phyloP scores from a whole-genome alignment of 64 coral and sea anemone species.

The Catalaphyllia jardinei region DNA sequence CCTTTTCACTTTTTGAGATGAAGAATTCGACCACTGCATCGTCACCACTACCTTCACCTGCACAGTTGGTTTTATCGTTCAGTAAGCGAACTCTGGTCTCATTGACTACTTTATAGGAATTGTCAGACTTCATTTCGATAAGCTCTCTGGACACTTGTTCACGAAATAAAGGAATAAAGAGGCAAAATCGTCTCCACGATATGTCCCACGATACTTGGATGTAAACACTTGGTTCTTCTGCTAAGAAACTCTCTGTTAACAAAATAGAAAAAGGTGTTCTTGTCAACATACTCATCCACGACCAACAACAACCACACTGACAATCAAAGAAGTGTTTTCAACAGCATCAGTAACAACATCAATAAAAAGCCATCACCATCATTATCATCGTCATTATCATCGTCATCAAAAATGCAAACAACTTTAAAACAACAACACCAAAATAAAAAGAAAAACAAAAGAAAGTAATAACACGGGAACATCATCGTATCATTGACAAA shows the following conservation, averaged over 20 bases:
- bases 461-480: too few relatives aligned
- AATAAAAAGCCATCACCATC: neutral
- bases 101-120: neutral
- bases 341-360: too few relatives aligned
- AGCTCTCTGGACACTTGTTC: slow-evolving; percentile 33
- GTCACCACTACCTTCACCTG: neutral
- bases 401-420: neutral
- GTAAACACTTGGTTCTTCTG: slow-evolving; percentile 23
- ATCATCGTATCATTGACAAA: too few relatives aligned
- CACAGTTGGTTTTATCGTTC: neutral
- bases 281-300: neutral
- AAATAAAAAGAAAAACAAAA: too few relatives aligned
- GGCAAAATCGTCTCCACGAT: slow-evolving; percentile 37
- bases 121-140: neutral
- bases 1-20: slow-evolving; percentile 1
- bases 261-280: neutral
- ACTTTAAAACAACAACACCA: neutral
- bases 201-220: slow-evolving; percentile 38
- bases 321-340: too few relatives aligned
- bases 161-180: slow-evolving; percentile 18
- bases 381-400: neutral
- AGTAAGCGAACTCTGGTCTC: slow-evolving; percentile 21
- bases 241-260: neutral
- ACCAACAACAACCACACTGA: too few relatives aligned
- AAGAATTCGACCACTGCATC: slow-evolving; percentile 26